Conservation (phyloP, 2,888 invertebrate species). For the Dryocosmus kuriphilus region DNA sequence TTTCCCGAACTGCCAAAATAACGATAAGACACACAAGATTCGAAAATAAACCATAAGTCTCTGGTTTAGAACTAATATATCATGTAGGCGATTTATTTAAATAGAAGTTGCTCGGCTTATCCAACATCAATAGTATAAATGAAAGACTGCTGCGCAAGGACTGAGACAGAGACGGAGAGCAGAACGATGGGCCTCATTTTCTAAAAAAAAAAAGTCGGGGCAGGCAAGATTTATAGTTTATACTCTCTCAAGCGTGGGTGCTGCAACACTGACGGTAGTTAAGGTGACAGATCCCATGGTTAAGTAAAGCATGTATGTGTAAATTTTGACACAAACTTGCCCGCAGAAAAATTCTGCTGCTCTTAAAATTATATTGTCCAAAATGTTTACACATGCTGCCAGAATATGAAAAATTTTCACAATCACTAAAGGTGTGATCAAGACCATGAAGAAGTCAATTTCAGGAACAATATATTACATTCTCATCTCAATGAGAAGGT, state of each 20-base stretch:
- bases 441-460: too few species aligned
- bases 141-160: too few species aligned
- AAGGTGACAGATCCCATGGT: neutral
- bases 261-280: conserved; percentile 8
- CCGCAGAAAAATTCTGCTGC: too few species aligned
- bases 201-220: conserved; percentile 39
- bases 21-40: conserved; percentile 33
- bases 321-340: conserved; percentile 2
- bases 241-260: too few species aligned
- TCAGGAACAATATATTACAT: too few species aligned
- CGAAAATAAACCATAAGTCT: conserved; percentile 25
- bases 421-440: too few species aligned
- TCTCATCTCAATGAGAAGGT: too few species aligned
- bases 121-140: too few species aligned
- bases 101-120: conserved; percentile 19
- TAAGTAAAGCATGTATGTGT: conserved; percentile 4
- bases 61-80: conserved; percentile 16
- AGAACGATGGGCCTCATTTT: conserved; percentile 44
- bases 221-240: too few species aligned
- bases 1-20: conserved; percentile 39
- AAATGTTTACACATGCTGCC: too few species aligned
- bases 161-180: conserved; percentile 31
- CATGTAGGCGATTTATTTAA: conserved; percentile 18
- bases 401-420: too few species aligned
- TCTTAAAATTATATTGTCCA: too few species aligned